Percentiles rank a stretch among this genome's conserved stretches.
Evolutionary conservation across 2,113 vertebrate genomes (phyloP).

Genomic region (Casuarius casuarius): DNA sequence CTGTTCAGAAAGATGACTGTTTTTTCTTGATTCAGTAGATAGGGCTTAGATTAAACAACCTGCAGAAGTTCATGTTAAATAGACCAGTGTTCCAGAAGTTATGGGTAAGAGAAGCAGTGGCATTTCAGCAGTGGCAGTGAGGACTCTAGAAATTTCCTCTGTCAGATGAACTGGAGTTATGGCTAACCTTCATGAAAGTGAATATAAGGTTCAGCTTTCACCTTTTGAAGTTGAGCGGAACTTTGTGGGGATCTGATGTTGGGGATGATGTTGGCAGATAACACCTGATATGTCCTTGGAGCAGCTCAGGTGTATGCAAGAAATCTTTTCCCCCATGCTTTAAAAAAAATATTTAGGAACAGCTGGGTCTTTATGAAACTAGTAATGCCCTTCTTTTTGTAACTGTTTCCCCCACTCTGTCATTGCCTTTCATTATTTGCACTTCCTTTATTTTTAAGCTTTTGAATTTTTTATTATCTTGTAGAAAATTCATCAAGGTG

Average conservation of each 20-base stretch:
- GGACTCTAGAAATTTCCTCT: neutral
- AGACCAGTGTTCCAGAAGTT: neutral
- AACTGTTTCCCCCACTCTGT: neutral
- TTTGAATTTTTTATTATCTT: neutral
- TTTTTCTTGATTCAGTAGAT: neutral
- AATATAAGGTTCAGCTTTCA: neutral
- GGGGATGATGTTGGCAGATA: neutral
- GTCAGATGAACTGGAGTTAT: neutral
- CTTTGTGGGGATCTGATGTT: neutral
- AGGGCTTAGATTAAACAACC: neutral
- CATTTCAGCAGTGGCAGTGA: neutral
- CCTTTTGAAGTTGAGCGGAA: neutral
- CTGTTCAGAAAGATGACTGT: neutral
- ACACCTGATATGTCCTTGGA: neutral
- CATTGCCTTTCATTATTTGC: neutral
- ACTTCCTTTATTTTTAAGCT: neutral
- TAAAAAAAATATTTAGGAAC: neutral
- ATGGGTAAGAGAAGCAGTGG: neutral
- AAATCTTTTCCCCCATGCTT: neutral
- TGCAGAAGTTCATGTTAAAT: neutral
- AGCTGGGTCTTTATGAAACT: neutral
- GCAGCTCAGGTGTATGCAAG: neutral
- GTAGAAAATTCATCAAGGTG: neutral
- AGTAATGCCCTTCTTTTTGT: fast-evolving
- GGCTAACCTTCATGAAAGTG: neutral